These are phyloP conservation scores for Hydrozoanthus tunicans DNA, from an alignment of 64 coral and sea anemone genomes.

Conservation along the genomic window DNA sequence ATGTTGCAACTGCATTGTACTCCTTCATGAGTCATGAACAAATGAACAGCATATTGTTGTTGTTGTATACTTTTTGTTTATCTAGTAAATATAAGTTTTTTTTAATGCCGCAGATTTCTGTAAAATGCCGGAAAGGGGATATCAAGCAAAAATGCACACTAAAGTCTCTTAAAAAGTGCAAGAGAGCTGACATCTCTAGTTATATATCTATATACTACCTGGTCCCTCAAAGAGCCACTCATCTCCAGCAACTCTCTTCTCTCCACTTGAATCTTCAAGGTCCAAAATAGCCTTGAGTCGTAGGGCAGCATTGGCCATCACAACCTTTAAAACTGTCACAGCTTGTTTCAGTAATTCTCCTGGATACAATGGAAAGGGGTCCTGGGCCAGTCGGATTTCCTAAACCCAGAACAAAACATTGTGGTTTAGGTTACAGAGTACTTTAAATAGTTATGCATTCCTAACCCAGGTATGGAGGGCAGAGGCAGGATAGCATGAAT, in stretches of 20 bases:
- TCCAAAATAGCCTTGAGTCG: conserved; percentile 85
- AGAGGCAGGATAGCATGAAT: too few relatives aligned
- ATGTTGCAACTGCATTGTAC: too few relatives aligned
- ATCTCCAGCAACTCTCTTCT: conserved; percentile 98
- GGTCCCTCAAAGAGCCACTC: conserved; percentile 99
- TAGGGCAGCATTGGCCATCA: conserved; percentile 93
- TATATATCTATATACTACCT: conserved; percentile 40
- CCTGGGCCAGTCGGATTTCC: conserved; percentile 95
- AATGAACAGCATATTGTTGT: too few relatives aligned
- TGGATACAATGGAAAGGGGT: conserved; percentile 96
- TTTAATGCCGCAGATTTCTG: too few relatives aligned
- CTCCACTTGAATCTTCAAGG: conserved; percentile 89
- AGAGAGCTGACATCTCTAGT: too few relatives aligned
- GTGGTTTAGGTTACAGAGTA: not conserved
- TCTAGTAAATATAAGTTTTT: too few relatives aligned
- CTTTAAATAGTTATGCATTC: not conserved
- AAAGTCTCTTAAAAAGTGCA: too few relatives aligned
- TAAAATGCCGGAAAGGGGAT: too few relatives aligned
- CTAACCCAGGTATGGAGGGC: too few relatives aligned
- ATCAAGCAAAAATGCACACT: too few relatives aligned
- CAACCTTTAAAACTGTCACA: conserved; percentile 74
- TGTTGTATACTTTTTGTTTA: too few relatives aligned
- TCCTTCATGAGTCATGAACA: too few relatives aligned
- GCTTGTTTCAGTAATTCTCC: conserved; percentile 83
- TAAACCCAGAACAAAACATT: not conserved